phyloP scores from a whole-genome alignment of 2,113 vertebrate species.

The Phainopepla nitens region DNA sequence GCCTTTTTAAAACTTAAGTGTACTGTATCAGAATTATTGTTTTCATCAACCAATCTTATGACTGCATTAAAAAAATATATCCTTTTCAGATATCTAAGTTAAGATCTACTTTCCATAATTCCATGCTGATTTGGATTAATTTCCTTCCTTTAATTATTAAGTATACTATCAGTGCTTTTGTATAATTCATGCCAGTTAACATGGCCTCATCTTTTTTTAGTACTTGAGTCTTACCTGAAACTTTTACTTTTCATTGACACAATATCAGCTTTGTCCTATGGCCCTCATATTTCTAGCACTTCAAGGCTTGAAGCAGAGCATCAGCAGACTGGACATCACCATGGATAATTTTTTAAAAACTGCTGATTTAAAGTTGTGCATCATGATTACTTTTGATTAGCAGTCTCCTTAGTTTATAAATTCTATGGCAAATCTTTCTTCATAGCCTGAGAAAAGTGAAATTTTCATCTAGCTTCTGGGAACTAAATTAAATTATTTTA shows the following conservation, averaged over 20 bases:
- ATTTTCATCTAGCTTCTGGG: not conserved
- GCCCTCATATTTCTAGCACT: not conserved
- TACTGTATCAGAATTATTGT: not conserved
- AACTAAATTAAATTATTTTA: not conserved
- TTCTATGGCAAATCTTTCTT: not conserved
- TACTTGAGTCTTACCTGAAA: not conserved
- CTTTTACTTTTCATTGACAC: not conserved
- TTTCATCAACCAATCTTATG: not conserved
- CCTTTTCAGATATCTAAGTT: not conserved
- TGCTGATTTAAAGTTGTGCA: not conserved
- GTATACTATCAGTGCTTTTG: not conserved
- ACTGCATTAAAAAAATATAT: not conserved
- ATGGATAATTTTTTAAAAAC: not conserved
- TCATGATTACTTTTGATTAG: not conserved
- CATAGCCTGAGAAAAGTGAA: not conserved
- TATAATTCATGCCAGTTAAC: not conserved
- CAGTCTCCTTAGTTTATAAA: not conserved
- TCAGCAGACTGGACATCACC: not conserved
- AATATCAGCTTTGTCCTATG: not conserved
- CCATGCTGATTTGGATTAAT: not conserved
- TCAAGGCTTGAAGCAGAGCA: not conserved
- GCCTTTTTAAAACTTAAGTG: not conserved
- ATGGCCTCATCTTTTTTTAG: not conserved
- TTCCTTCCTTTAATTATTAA: not conserved
- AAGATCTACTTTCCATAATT: not conserved